Conservation (phyloP, 2,888 invertebrate genomes). For the Conistra vaccinii region DNA sequence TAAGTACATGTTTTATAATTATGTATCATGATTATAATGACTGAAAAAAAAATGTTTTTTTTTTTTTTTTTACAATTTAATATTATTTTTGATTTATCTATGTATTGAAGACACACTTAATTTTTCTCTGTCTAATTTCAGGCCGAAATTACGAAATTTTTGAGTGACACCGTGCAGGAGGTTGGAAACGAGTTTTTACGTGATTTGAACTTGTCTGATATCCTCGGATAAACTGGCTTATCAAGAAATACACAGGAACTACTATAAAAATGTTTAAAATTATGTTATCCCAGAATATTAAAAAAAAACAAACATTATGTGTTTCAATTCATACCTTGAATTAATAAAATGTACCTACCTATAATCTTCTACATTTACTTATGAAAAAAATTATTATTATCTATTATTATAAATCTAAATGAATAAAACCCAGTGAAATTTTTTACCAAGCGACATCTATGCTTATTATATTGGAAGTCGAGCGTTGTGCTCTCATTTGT, state of each 20-base stretch:
- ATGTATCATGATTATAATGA: background rate
- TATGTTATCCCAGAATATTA: too few relatives aligned
- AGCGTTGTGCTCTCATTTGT: background rate
- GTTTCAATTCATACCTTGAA: too few relatives aligned
- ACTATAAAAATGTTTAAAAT: too few relatives aligned
- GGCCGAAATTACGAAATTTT: slow-evolving; percentile 72
- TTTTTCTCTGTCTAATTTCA: slow-evolving; percentile 61
- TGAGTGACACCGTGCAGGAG: slow-evolving; percentile 71
- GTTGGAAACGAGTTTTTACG: slow-evolving; percentile 74
- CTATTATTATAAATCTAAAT: too few relatives aligned
- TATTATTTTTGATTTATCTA: background rate
- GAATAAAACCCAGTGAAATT: background rate
- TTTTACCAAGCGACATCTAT: slow-evolving; percentile 42
- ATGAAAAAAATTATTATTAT: too few relatives aligned
- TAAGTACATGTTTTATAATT: background rate
- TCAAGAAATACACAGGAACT: too few relatives aligned
- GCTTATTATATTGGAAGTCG: background rate
- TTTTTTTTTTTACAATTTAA: background rate
- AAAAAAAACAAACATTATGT: too few relatives aligned
- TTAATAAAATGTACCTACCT: too few relatives aligned
- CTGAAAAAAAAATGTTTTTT: too few relatives aligned
- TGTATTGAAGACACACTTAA: background rate
- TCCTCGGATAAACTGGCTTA: too few relatives aligned
- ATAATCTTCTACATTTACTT: background rate
- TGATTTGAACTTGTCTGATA: too few relatives aligned